Conservation (phyloP, 2,888 invertebrate species). For the Anodontia alba region DNA sequence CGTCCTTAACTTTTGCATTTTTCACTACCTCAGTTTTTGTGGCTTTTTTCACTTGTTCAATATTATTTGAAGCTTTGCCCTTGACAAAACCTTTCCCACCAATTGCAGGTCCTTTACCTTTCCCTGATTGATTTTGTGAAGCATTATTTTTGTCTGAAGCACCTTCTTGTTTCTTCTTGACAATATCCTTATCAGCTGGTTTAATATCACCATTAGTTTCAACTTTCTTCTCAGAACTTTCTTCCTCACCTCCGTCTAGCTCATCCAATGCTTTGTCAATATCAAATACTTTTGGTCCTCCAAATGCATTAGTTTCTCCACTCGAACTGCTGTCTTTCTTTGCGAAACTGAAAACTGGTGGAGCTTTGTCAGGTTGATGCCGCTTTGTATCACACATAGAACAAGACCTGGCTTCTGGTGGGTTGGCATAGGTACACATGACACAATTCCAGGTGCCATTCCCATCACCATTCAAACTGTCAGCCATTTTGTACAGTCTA, state of each 20-base stretch:
- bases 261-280: conserved; percentile 11
- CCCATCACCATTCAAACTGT: neutral
- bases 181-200: neutral
- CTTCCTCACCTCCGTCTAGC: conserved; percentile 4
- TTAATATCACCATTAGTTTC: neutral
- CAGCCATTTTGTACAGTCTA: neutral
- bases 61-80: neutral
- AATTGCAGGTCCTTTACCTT: neutral
- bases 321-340: neutral
- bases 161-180: neutral
- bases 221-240: neutral
- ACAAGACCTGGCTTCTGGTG: conserved; percentile 89
- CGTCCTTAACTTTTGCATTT: neutral
- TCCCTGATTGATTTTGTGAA: neutral
- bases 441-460: conserved; percentile 90
- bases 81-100: conserved; percentile 22
- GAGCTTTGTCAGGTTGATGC: neutral
- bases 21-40: neutral
- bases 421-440: conserved; percentile 95
- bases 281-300: conserved; percentile 1
- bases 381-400: conserved; percentile 91
- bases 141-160: neutral
- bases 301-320: neutral
- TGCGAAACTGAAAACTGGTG: neutral
- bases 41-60: neutral